phyloP scores from a whole-genome alignment of 2,888 invertebrate genomes.

The Eupithecia vulgata region DNA sequence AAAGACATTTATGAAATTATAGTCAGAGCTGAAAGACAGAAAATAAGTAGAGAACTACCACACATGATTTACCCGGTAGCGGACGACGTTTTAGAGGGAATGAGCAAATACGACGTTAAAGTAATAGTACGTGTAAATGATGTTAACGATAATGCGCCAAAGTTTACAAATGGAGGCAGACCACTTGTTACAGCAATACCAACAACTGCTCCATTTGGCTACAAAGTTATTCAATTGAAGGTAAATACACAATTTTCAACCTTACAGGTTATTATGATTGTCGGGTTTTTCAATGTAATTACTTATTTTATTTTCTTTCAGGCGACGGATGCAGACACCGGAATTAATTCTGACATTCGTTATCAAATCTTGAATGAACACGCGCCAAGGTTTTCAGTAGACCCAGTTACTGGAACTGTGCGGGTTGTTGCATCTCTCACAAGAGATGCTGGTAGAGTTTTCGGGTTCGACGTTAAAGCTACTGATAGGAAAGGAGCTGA shows the following conservation, averaged over 20 bases:
- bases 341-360: slow-evolving; percentile 90
- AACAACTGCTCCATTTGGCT: slow-evolving; percentile 91
- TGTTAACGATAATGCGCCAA: slow-evolving; percentile 92
- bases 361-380: slow-evolving; percentile 92
- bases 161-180: slow-evolving; percentile 88
- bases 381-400: slow-evolving; percentile 89
- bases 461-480: slow-evolving; percentile 94
- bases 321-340: slow-evolving; percentile 90
- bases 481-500: slow-evolving; percentile 92
- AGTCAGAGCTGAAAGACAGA: slow-evolving; percentile 80
- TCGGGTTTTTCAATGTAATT: not conserved
- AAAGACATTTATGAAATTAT: slow-evolving; percentile 86
- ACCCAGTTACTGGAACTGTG: slow-evolving; percentile 90
- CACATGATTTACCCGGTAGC: slow-evolving; percentile 91
- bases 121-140: slow-evolving; percentile 90
- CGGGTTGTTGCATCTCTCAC: slow-evolving; percentile 88
- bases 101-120: slow-evolving; percentile 91
- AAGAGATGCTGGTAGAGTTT: slow-evolving; percentile 89
- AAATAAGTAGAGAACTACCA: slow-evolving; percentile 87
- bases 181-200: slow-evolving; percentile 93
- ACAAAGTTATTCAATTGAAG: slow-evolving; percentile 90
- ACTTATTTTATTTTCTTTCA: slow-evolving; percentile 51
- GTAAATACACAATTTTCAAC: slow-evolving; percentile 62
- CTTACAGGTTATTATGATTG: not conserved
- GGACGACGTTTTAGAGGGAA: slow-evolving; percentile 88